Conservation (phyloP, 2,888 invertebrate genomes). For the Periphyllus acericola region DNA sequence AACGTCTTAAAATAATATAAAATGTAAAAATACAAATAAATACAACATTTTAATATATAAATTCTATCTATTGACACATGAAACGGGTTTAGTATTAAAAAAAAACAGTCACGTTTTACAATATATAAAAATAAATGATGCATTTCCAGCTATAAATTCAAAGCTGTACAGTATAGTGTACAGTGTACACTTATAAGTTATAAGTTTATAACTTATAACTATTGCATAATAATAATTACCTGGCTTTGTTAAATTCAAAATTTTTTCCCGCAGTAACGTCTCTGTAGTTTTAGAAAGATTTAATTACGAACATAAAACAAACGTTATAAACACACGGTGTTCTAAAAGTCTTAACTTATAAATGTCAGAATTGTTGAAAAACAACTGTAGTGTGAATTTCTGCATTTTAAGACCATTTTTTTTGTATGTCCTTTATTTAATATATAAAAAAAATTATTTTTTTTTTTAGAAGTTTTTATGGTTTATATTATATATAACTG, state of each 20-base stretch:
- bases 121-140: no score
- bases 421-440: not conserved
- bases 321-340: not conserved
- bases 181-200: no score
- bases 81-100: no score
- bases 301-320: not conserved
- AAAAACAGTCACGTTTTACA: no score
- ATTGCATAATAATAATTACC: no score
- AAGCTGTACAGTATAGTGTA: no score
- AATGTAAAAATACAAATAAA: no score
- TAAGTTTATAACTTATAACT: no score
- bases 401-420: not conserved
- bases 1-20: no score
- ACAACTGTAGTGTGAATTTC: not conserved
- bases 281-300: not conserved
- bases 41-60: no score
- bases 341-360: not conserved
- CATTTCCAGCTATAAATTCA: no score
- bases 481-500: constrained; percentile 16
- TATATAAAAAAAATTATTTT: not conserved
- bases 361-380: not conserved
- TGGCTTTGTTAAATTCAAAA: not conserved
- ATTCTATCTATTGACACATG: no score
- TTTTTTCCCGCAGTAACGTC: not conserved
- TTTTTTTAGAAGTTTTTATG: not conserved